phyloP scores from a whole-genome alignment of 2,113 vertebrate species.

The Taxidea taxus region DNA sequence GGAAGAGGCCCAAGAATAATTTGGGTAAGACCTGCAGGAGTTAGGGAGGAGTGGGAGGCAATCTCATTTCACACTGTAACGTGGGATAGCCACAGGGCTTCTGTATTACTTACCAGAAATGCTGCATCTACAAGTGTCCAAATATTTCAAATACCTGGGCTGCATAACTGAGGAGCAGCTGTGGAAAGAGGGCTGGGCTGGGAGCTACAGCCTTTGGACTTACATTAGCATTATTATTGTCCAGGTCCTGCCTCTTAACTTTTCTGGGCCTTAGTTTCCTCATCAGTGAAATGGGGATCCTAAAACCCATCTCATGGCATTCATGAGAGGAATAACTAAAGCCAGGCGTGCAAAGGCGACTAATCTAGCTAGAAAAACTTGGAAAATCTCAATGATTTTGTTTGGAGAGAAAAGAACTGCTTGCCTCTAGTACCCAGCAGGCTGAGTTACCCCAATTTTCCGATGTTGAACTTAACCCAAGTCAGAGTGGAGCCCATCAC shows the following conservation, averaged over 20 bases:
- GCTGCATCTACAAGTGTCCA: not conserved
- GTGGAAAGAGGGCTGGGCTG: not conserved
- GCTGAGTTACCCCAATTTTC: not conserved
- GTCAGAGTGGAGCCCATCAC: not conserved
- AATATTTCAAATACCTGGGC: not conserved
- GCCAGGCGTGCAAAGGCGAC: not conserved
- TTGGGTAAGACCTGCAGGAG: not conserved
- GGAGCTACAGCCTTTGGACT: not conserved
- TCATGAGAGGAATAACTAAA: slow-evolving; percentile 36
- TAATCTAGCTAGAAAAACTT: not conserved
- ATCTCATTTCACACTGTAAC: not conserved
- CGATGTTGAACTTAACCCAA: not conserved
- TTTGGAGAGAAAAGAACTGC: not conserved
- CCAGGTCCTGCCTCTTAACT: not conserved
- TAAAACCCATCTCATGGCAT: not conserved
- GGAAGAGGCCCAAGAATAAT: not conserved
- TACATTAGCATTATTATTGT: not conserved
- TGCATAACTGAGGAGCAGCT: not conserved
- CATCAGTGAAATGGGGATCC: not conserved
- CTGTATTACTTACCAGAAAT: not conserved
- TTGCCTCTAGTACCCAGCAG: not conserved
- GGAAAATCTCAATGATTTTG: not conserved
- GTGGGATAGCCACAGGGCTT: not conserved
- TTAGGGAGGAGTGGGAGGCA: not conserved
- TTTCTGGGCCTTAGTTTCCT: not conserved